Percentiles rank a stretch among this genome's conserved stretches.
phyloP scores from a whole-genome alignment of 2,113 vertebrate species.

The Syrmaticus mikado region DNA sequence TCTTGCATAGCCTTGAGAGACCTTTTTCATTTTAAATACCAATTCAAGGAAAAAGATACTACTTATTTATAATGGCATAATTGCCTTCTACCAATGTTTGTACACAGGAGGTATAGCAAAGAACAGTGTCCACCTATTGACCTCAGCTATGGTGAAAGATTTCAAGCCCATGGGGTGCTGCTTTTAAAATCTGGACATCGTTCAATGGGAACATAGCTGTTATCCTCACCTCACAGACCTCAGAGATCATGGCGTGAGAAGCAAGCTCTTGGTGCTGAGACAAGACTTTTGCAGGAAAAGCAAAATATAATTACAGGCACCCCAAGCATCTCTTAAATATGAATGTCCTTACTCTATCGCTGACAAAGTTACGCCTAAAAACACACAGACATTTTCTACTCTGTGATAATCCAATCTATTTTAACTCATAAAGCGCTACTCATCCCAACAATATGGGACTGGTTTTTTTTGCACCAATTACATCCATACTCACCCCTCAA shows the following conservation, averaged over 20 bases:
- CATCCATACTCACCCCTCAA: not conserved
- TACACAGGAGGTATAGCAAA: not conserved
- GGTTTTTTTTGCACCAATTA: not conserved
- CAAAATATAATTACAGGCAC: not conserved
- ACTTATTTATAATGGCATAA: not conserved
- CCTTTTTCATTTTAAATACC: not conserved
- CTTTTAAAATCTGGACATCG: not conserved
- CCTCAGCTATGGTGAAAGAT: not conserved
- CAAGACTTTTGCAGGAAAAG: not conserved
- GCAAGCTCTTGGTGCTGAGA: not conserved
- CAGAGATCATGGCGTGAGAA: not conserved
- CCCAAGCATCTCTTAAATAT: not conserved
- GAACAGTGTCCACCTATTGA: not conserved
- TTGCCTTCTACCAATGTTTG: fast-evolving
- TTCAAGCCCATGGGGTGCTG: not conserved
- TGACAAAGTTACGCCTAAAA: not conserved
- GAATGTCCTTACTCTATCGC: not conserved
- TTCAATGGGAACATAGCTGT: not conserved
- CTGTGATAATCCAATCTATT: not conserved
- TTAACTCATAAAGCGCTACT: not conserved
- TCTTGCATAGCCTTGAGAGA: not conserved
- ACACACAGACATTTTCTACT: not conserved
- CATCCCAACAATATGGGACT: not conserved
- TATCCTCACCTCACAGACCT: not conserved
- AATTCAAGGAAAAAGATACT: not conserved